These are phyloP conservation scores for Fundulus diaphanus DNA, from an alignment of 2,797 vertebrate species.

Conservation along the genomic window DNA sequence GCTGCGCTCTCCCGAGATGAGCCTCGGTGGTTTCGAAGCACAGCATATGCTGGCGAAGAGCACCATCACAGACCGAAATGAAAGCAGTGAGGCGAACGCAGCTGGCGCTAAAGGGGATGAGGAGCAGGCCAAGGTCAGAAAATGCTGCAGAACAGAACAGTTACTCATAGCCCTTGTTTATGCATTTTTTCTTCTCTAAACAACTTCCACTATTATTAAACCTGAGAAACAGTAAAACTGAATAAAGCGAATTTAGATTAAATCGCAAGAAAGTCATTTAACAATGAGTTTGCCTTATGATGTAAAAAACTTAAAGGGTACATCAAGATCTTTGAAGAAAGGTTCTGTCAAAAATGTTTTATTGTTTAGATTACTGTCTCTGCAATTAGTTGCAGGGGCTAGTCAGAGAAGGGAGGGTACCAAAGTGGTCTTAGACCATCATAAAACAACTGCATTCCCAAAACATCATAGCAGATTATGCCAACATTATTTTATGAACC, in stretches of 20 bases:
- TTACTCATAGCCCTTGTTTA: conserved; percentile 3
- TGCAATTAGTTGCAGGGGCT: neutral
- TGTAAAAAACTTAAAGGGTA: neutral
- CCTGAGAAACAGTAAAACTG: neutral
- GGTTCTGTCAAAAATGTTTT: neutral
- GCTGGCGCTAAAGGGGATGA: conserved; percentile 46
- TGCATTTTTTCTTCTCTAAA: neutral
- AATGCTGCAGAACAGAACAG: neutral
- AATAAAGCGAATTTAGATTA: neutral
- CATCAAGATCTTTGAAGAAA: neutral
- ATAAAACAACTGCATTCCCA: neutral
- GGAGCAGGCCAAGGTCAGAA: conserved; percentile 65
- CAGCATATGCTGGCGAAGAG: conserved; percentile 56
- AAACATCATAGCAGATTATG: neutral
- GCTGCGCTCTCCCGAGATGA: conserved; percentile 49
- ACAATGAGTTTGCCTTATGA: neutral
- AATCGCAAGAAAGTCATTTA: neutral
- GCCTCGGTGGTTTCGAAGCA: conserved; percentile 40
- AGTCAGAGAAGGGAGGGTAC: too few species aligned
- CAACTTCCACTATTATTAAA: neutral
- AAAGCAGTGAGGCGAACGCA: conserved; percentile 50
- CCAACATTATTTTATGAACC: neutral
- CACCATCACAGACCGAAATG: conserved; percentile 38
- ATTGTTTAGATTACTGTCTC: neutral
- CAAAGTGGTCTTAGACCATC: neutral